These are phyloP conservation scores for Lochmaea crataegi DNA, from an alignment of 2,888 invertebrate genomes.

Conservation along the genomic window DNA sequence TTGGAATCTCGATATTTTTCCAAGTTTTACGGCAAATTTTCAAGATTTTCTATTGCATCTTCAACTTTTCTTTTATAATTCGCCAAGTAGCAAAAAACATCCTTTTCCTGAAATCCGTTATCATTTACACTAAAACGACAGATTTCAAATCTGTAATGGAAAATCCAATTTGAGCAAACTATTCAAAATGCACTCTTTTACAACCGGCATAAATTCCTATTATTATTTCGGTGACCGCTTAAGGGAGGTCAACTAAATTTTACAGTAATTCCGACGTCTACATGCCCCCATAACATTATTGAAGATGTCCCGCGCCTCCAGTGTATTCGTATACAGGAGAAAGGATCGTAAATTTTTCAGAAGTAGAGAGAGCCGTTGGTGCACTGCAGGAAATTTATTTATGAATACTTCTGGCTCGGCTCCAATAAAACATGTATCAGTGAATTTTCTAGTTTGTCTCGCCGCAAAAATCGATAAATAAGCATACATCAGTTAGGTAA, in stretches of 20 bases:
- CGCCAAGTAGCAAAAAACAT: too few species aligned
- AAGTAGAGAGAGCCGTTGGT: conserved; percentile 60
- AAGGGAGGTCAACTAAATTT: background rate
- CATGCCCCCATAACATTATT: conserved; percentile 6
- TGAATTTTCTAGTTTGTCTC: conserved; percentile 55
- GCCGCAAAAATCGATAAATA: conserved; percentile 5
- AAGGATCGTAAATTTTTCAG: conserved; percentile 60
- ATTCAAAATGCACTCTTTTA: background rate
- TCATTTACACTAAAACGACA: background rate
- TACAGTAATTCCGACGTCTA: conserved; percentile 1
- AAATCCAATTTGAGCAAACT: background rate
- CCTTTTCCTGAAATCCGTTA: background rate
- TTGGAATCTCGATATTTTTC: too few species aligned
- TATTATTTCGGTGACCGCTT: background rate
- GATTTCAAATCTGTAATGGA: background rate
- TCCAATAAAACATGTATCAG: conserved; percentile 62
- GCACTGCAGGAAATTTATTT: conserved; percentile 65
- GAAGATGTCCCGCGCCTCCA: background rate
- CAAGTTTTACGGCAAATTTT: too few species aligned
- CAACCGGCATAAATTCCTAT: background rate
- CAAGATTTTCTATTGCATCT: too few species aligned
- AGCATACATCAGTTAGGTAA: background rate
- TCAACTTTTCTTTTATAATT: too few species aligned
- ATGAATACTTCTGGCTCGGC: conserved; percentile 62
- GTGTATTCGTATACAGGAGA: conserved; percentile 29